These are phyloP conservation scores for Styela clava DNA, from an alignment of 23 tunicate genomes.

Conservation along the genomic window DNA sequence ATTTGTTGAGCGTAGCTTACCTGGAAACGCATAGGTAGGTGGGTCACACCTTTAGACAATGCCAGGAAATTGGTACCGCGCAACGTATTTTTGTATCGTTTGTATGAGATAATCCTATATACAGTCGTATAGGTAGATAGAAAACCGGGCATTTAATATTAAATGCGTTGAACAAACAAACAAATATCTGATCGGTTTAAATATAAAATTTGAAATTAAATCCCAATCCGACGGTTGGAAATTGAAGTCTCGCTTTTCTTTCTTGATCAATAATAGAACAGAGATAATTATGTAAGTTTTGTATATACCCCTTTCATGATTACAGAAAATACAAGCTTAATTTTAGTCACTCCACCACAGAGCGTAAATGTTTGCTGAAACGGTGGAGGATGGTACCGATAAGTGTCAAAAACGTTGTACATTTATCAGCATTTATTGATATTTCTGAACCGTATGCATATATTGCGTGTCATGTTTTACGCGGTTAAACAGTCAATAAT, in stretches of 20 bases:
- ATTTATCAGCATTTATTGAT: background rate
- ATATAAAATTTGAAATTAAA: background rate
- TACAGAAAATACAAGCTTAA: no score
- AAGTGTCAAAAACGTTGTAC: background rate
- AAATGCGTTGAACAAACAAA: background rate
- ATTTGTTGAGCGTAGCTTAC: background rate
- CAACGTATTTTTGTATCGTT: background rate
- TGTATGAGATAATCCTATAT: background rate
- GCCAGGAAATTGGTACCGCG: background rate
- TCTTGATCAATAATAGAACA: no score
- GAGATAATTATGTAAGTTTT: no score
- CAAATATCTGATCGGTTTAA: background rate
- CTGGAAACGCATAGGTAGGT: background rate
- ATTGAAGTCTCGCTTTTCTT: no score
- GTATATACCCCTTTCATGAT: no score
- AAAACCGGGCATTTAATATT: background rate
- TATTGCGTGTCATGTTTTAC: no score
- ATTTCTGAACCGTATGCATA: background rate
- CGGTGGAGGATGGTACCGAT: background rate
- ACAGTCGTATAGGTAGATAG: no score
- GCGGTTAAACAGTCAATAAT: no score
- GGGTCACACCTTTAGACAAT: background rate
- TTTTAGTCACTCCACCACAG: no score
- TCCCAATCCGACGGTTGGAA: background rate
- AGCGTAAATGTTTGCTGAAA: background rate